Conservation (phyloP, 2,888 invertebrate genomes). For the Drosophila niveifrons region DNA sequence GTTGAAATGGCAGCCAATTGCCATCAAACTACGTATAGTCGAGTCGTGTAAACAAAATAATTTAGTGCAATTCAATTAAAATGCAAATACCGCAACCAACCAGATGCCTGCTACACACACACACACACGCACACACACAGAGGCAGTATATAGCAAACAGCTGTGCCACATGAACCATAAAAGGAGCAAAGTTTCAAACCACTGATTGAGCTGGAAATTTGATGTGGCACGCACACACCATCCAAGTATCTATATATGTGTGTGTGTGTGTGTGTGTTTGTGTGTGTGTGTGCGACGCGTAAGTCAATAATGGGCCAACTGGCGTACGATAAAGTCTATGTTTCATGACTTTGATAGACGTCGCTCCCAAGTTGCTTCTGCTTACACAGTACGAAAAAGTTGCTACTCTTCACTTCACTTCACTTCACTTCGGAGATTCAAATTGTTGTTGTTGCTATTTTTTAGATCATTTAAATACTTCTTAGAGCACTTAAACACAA, state of each 20-base stretch:
- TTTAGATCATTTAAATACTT: too few relatives aligned
- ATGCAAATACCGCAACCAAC: slow-evolving; percentile 68
- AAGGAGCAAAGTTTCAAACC: slow-evolving; percentile 53
- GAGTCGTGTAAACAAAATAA: slow-evolving; percentile 62
- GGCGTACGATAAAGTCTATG: slow-evolving; percentile 32
- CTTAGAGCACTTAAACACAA: too few relatives aligned
- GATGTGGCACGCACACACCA: slow-evolving; percentile 44
- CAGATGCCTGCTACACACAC: slow-evolving; percentile 15
- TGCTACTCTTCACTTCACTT: not conserved
- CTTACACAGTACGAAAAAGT: not conserved
- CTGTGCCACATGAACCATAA: slow-evolving; percentile 55
- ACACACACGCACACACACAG: not conserved
- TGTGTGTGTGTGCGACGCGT: slow-evolving; percentile 40
- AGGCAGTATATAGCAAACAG: slow-evolving; percentile 12
- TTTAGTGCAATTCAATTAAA: slow-evolving; percentile 80
- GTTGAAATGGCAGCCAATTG: slow-evolving; percentile 28
- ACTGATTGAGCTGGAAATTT: slow-evolving; percentile 72
- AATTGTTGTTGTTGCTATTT: too few relatives aligned
- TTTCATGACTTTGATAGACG: slow-evolving; percentile 50
- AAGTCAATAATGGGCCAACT: slow-evolving; percentile 59
- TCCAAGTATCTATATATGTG: not conserved
- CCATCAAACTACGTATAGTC: slow-evolving; percentile 7
- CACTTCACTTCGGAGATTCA: too few relatives aligned
- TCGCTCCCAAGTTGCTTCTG: not conserved
- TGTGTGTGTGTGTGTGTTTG: slow-evolving; percentile 2